Conservation (phyloP, 2,888 invertebrate genomes). For the Acrobasis repandana region DNA sequence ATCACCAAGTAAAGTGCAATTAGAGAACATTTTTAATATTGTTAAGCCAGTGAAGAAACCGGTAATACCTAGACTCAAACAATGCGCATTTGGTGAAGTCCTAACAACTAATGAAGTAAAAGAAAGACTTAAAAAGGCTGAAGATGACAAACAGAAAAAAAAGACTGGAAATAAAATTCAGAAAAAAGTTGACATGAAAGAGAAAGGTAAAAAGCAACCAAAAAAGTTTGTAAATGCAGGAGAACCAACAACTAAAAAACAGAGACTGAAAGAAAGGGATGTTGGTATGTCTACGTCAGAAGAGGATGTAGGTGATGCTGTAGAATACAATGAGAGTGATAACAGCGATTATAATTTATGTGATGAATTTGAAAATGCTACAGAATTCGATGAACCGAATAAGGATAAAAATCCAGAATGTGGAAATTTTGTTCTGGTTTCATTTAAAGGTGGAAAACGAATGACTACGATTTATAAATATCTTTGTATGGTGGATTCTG, state of each 20-base stretch:
- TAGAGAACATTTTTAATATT: too few relatives aligned
- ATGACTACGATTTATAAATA: slow-evolving; percentile 17
- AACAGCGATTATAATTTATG: slow-evolving; percentile 18
- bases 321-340: slow-evolving; percentile 23
- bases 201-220: not conserved
- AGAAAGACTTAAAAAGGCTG: not conserved
- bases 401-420: slow-evolving; percentile 15
- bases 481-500: slow-evolving; percentile 23
- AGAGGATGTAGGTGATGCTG: slow-evolving; percentile 13
- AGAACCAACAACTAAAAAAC: not conserved
- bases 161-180: not conserved
- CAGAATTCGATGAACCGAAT: slow-evolving; percentile 19
- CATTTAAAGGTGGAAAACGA: slow-evolving; percentile 24
- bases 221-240: not conserved
- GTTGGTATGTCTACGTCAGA: not conserved
- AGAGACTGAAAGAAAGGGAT: not conserved
- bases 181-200: not conserved
- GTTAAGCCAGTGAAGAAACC: not conserved
- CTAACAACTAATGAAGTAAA: not conserved
- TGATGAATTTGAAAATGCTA: slow-evolving; percentile 20
- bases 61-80: not conserved
- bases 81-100: not conserved
- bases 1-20: too few relatives aligned
- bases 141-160: not conserved
- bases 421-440: slow-evolving; percentile 22